A percentile compares a stretch with the other conserved stretches of the same genome.
Evolutionary conservation across 2,797 vertebrate genomes (phyloP).

Genomic region (Enteromius unitaeniatus): DNA sequence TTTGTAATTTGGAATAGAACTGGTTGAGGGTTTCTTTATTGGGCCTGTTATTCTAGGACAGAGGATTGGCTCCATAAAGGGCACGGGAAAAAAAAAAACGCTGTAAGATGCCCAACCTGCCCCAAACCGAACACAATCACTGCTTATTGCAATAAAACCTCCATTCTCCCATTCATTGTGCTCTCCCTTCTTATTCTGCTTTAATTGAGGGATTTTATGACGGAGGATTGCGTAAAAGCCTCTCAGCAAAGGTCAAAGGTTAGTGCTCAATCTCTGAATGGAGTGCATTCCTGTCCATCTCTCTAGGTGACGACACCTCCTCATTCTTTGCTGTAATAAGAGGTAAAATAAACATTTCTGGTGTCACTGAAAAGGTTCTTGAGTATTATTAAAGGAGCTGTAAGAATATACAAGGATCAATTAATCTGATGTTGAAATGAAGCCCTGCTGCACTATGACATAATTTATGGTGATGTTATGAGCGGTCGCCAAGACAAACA

Average conservation of each 20-base stretch:
- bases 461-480: slow-evolving; percentile 22
- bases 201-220: slow-evolving; percentile 66
- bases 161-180: slow-evolving; percentile 65
- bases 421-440: background rate
- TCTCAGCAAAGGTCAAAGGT: slow-evolving; percentile 64
- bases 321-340: slow-evolving; percentile 10
- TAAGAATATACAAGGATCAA: background rate
- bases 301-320: slow-evolving; percentile 55
- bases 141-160: slow-evolving; percentile 54
- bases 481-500: background rate
- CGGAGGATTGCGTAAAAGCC: slow-evolving; percentile 65
- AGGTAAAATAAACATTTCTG: slow-evolving; percentile 25
- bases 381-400: slow-evolving; percentile 8
- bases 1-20: slow-evolving; percentile 74
- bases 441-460: background rate
- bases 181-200: slow-evolving; percentile 61
- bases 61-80: slow-evolving; percentile 69
- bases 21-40: slow-evolving; percentile 70
- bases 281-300: slow-evolving; percentile 62
- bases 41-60: slow-evolving; percentile 65
- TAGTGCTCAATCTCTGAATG: slow-evolving; percentile 57
- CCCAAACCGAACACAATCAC: slow-evolving; percentile 64
- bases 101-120: slow-evolving; percentile 70
- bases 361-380: background rate
- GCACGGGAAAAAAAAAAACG: slow-evolving; percentile 64